Evolutionary conservation across 2,888 invertebrate species (phyloP), one percentile per base, ranked within the genome.

Genomic region (Pasiphila rectangulata): DNA sequence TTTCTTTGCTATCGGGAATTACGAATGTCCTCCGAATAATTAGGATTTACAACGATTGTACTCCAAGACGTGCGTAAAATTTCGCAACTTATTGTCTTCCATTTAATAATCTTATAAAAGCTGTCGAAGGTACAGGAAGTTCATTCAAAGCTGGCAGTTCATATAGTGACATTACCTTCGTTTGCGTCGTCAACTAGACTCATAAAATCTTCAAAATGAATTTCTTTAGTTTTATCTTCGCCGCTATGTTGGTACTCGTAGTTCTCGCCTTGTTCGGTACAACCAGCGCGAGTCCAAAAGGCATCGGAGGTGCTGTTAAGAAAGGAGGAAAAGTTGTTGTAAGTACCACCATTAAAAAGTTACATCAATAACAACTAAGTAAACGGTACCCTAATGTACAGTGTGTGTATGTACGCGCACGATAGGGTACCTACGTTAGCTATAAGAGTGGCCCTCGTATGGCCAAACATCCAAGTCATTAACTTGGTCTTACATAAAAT

Each of bases 281-380:
- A 5, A 53, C 54, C 3, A 57, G 51, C 7, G 70, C 65, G 0
- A 61, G 54, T 0, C 72, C 69, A n/a, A 69, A 68, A 44, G 51
- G 65, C n/a, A 61, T 64, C 17, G 42, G 64, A 0, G 63, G 57
- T 19, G 67, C 60, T 3, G 63, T 73, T 23, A 69, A 60, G 47
- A 74, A 69, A 49, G 70, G 70, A 4, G 72, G 67, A 1, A 46
- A 67, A 65, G 48, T 63, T 39, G 56, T 70, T 46, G 70, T 72
- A 54, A 69, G 72, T 72, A 29, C 6, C 2, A 9, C 5, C 6
- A 9, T 27, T 13, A 3, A 7, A 1, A n/a, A n/a, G n/a, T n/a
- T n/a, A n/a, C n/a, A n/a, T n/a, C n/a, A n/a, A n/a, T n/a, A n/a
- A n/a, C n/a, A n/a, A n/a, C n/a, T n/a, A n/a, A n/a, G n/a, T n/a